A percentile compares a stretch with the other conserved stretches of the same genome.
phyloP scores from a whole-genome alignment of 1,140 invertebrate genomes.

The Neuroterus valhalla region DNA sequence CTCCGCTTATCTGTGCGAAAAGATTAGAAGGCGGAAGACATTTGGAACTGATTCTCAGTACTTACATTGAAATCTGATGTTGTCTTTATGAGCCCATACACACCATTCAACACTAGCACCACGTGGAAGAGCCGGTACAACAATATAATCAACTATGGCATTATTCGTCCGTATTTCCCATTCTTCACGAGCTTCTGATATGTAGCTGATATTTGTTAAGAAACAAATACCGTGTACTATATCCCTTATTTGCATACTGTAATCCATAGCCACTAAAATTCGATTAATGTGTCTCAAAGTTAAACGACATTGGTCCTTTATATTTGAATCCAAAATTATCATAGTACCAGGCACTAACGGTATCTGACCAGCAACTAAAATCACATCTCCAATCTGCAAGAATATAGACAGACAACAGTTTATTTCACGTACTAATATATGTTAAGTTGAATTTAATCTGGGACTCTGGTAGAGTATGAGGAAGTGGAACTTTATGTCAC shows the following conservation, averaged over 20 bases:
- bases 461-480: too few species aligned
- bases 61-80: conserved; percentile 90
- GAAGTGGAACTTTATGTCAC: too few species aligned
- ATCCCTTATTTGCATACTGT: conserved; percentile 83
- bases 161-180: conserved; percentile 91
- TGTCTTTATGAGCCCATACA: conserved; percentile 90
- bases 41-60: too few species aligned
- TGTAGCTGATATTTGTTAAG: conserved; percentile 82
- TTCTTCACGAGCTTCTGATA: conserved; percentile 83
- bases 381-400: conserved; percentile 84
- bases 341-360: conserved; percentile 91
- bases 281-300: conserved; percentile 88
- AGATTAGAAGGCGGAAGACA: too few species aligned
- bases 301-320: conserved; percentile 86
- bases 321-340: conserved; percentile 80
- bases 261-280: conserved; percentile 86
- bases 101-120: conserved; percentile 93
- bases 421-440: too few species aligned
- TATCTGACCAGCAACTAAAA: conserved; percentile 94
- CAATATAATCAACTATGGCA: conserved; percentile 90
- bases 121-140: conserved; percentile 86
- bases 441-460: too few species aligned
- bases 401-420: not conserved
- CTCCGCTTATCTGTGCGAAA: too few species aligned
- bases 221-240: conserved; percentile 91